Evolutionary conservation across 1,140 invertebrate species (phyloP), one percentile per base, ranked within the genome.

Genomic region (Calycopis cecrops): DNA sequence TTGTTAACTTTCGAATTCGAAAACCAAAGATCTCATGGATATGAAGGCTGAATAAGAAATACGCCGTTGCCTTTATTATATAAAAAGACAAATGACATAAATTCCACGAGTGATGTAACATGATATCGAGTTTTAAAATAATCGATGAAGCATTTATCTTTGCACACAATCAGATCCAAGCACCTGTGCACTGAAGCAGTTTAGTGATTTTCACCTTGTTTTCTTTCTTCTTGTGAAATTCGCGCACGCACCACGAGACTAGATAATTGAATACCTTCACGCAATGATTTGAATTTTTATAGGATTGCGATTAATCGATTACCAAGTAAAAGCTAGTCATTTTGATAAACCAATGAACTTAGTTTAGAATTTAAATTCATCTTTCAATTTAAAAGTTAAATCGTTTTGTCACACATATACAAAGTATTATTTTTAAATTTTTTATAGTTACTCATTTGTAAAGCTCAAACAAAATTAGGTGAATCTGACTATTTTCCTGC

Each of bases 241-340:
- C 40, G 58, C 58, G 62, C 79, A 81, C 79, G 82, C 82, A 70
- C 65, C 62, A 52, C 69, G 54, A 63, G 54, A 28, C 65, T 56
- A 55, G 53, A 69, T 80, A 79, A 83, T 83, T 71, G 73, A 79
- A 85, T 85, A 73, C 73, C 74, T 77, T 77, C 82, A 85, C 82
- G 82, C 72, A 60, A 72, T 72, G 69, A 66, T 69, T 57, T n/a
- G n/a, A n/a, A n/a, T 67, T 60, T 69, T 62, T 68, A 72, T 77
- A 72, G n/a, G 38, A 40, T 40, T 40, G 38, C 38, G n/a, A 40
- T 40, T 58, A 48, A 63, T 62, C 48, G 49, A 51, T 59, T 64
- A 55, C 52, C 57, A 55, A 55, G 57, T 60, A 49, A 60, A 63
- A 49, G 34, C 48, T 28, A 28, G 21, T 28, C 2, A 28, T 28